These are phyloP conservation scores for Bembecia ichneumoniformis DNA, from an alignment of 2,888 invertebrate genomes.

Conservation along the genomic window DNA sequence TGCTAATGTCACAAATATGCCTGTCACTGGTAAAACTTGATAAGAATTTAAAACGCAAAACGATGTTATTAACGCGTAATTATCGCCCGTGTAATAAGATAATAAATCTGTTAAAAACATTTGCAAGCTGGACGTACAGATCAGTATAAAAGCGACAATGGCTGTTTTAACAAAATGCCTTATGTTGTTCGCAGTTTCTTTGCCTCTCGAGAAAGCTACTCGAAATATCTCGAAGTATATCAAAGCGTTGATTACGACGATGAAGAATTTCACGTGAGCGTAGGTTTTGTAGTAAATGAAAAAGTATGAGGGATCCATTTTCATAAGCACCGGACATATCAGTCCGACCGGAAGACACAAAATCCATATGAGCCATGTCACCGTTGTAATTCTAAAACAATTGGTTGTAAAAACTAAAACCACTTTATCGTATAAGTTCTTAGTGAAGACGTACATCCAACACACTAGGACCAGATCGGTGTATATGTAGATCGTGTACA, in stretches of 20 bases:
- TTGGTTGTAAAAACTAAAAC: constrained; percentile 30
- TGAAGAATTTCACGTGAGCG: constrained; percentile 29
- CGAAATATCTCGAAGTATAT: constrained; percentile 36
- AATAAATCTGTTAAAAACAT: constrained; percentile 33
- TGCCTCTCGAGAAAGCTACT: constrained; percentile 19
- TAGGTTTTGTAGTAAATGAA: constrained; percentile 22
- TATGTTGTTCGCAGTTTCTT: constrained; percentile 14
- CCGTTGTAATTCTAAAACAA: constrained; percentile 19
- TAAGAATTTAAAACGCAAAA: constrained; percentile 30
- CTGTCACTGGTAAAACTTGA: constrained; percentile 22
- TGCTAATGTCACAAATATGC: constrained; percentile 22
- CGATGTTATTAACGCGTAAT: constrained; percentile 8
- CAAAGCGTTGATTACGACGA: constrained; percentile 29
- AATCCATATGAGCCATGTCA: constrained; percentile 27
- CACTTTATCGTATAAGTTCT: constrained; percentile 45
- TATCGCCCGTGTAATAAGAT: constrained; percentile 12
- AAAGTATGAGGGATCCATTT: constrained; percentile 12
- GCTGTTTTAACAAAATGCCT: constrained; percentile 21
- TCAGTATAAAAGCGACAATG: constrained; percentile 30
- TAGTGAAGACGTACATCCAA: constrained; percentile 49
- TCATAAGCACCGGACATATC: constrained; percentile 15
- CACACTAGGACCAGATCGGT: constrained; percentile 34
- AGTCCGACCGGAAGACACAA: constrained; percentile 29
- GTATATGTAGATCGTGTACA: constrained; percentile 27
- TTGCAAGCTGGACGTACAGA: constrained; percentile 39